Percentiles rank a stretch among this genome's conserved stretches.
These are phyloP conservation scores for Enteromius paludinosus DNA, from an alignment of 2,797 vertebrate genomes.

Conservation along the genomic window DNA sequence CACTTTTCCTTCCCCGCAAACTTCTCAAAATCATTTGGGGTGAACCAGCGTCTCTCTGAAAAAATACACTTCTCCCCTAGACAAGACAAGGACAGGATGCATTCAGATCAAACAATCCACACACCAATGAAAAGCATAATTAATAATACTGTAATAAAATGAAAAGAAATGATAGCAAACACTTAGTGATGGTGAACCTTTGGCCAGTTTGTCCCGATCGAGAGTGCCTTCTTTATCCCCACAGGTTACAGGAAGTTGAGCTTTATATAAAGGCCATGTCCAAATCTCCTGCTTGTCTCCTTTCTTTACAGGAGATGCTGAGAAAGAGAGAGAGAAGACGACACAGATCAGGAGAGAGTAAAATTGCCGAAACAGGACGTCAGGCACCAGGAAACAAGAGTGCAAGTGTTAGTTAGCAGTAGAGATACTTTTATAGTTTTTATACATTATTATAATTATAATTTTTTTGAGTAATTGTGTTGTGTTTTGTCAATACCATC, in stretches of 20 bases:
- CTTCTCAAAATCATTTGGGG: conserved; percentile 69
- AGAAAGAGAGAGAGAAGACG: neutral
- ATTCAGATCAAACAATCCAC: conserved; percentile 58
- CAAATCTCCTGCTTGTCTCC: conserved; percentile 65
- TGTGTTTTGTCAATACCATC: too few relatives aligned
- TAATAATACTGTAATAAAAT: conserved; percentile 30
- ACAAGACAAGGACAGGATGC: conserved; percentile 5
- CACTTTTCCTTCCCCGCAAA: conserved; percentile 57
- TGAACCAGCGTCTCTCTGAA: conserved; percentile 60
- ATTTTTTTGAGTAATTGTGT: too few relatives aligned
- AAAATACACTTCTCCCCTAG: conserved; percentile 71
- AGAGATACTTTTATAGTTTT: too few relatives aligned
- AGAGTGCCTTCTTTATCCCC: conserved; percentile 58
- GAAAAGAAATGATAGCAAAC: neutral
- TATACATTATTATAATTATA: too few relatives aligned
- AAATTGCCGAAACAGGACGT: neutral
- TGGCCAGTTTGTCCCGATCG: conserved; percentile 61
- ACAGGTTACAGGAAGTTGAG: conserved; percentile 72
- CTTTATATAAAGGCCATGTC: conserved; percentile 67
- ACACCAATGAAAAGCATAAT: conserved; percentile 41
- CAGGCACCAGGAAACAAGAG: neutral
- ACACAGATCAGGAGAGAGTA: conserved; percentile 5
- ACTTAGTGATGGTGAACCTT: conserved; percentile 60
- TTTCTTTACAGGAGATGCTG: conserved; percentile 69
- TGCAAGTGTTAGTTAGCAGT: too few relatives aligned